Conservation (phyloP, 2,113 vertebrate species). For the Brienomyrus brachyistius region DNA sequence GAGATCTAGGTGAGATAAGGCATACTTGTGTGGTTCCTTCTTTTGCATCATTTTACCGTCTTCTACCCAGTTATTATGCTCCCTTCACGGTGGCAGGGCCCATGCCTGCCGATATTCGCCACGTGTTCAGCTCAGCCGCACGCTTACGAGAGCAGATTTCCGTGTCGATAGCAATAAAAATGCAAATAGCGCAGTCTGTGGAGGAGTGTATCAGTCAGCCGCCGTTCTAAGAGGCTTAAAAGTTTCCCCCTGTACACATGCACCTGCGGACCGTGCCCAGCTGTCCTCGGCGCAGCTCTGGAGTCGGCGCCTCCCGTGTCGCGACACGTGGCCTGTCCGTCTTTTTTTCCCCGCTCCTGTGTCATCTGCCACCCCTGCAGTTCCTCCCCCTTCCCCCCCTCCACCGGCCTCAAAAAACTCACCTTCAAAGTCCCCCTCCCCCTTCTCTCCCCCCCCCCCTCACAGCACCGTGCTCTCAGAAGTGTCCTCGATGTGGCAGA, state of each 20-base stretch:
- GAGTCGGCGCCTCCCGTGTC: too few relatives aligned
- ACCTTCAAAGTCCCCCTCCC: not conserved
- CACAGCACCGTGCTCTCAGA: slow-evolving; percentile 37
- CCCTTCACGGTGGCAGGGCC: not conserved
- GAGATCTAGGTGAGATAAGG: not conserved
- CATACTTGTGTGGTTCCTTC: not conserved
- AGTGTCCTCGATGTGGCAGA: slow-evolving; percentile 44
- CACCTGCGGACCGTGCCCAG: slow-evolving; percentile 8
- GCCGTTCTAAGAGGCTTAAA: slow-evolving; percentile 32
- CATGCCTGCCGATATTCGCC: not conserved
- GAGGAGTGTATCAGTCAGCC: slow-evolving; percentile 30
- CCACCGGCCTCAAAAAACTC: not conserved
- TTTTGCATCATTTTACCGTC: not conserved
- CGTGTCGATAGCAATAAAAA: slow-evolving; percentile 51
- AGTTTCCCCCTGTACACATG: slow-evolving; percentile 24
- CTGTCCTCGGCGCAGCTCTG: slow-evolving; percentile 24
- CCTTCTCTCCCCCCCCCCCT: not conserved
- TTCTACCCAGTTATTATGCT: not conserved
- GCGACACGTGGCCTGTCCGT: not conserved
- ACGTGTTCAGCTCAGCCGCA: not conserved
- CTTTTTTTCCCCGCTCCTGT: not conserved
- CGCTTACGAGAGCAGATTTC: slow-evolving; percentile 28
- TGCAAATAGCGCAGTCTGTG: slow-evolving; percentile 40
- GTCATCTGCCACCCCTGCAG: not conserved
- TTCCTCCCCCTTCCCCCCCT: too few relatives aligned